A percentile compares a stretch with the other conserved stretches of the same genome.
These are phyloP conservation scores for Anas capensis DNA, from an alignment of 2,797 vertebrate species.

Conservation along the genomic window DNA sequence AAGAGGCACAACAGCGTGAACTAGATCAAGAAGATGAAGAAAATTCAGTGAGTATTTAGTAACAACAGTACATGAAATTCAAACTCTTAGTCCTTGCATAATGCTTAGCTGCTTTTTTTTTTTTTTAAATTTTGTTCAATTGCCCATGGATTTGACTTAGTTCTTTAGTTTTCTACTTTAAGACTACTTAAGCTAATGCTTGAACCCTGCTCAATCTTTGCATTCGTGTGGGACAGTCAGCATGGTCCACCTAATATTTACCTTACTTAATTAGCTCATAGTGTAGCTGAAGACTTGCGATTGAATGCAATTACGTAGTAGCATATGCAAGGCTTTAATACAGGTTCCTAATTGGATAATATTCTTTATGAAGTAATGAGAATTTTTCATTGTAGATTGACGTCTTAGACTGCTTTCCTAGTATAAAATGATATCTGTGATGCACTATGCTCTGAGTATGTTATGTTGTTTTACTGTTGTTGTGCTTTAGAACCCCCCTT, in stretches of 20 bases:
- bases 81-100: neutral
- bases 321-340: neutral
- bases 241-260: neutral
- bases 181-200: neutral
- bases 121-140: neutral
- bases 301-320: neutral
- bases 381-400: neutral
- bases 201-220: neutral
- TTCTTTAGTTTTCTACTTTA: neutral
- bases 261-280: rapidly evolving
- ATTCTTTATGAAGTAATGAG: neutral
- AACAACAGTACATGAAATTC: neutral
- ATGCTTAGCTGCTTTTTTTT: neutral
- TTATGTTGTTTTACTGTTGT: conserved; percentile 59
- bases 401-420: neutral
- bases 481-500: conserved; percentile 67
- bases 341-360: neutral
- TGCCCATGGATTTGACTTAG: neutral
- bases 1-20: conserved; percentile 88
- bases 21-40: conserved; percentile 93
- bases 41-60: conserved; percentile 86
- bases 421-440: neutral
- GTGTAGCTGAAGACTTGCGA: neutral
- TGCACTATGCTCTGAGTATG: neutral
- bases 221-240: neutral